Evolutionary conservation across 1,140 invertebrate species (phyloP).

Genomic region (Littorina saxatilis): DNA sequence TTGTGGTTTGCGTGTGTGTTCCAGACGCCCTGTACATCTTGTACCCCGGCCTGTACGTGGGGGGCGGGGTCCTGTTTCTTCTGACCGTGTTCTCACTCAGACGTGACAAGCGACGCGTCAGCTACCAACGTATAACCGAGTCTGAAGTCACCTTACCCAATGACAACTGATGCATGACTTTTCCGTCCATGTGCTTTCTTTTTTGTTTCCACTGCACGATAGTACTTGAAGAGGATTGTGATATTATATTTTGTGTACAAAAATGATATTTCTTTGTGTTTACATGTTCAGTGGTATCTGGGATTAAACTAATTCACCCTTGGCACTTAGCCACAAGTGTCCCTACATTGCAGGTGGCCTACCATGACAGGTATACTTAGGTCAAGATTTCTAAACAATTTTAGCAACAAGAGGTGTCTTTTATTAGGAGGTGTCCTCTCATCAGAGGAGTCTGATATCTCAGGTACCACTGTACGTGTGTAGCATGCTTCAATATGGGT

Average conservation of each 20-base stretch:
- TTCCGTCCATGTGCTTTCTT: not conserved
- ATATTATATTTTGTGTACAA: not conserved
- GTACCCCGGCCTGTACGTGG: slow-evolving; percentile 74
- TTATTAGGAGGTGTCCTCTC: no score
- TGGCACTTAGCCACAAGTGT: no score
- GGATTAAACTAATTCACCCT: no score
- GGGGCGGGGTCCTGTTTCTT: slow-evolving; percentile 72
- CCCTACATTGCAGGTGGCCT: no score
- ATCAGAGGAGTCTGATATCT: no score
- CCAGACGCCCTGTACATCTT: slow-evolving; percentile 74
- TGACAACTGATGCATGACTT: not conserved
- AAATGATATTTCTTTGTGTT: not conserved
- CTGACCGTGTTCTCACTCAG: slow-evolving; percentile 71
- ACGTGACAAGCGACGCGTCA: slow-evolving; percentile 58
- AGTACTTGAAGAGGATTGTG: no score
- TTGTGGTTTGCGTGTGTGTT: slow-evolving; percentile 48
- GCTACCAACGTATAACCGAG: not conserved
- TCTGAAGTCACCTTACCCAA: not conserved
- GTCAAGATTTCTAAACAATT: no score
- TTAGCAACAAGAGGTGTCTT: no score
- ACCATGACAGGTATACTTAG: no score
- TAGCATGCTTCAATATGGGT: no score
- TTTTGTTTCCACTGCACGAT: not conserved
- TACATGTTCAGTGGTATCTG: no score
- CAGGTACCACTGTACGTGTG: no score